Evolutionary conservation across 2,113 vertebrate genomes (phyloP).

Genomic region (Phrynocephalus versicolor): DNA sequence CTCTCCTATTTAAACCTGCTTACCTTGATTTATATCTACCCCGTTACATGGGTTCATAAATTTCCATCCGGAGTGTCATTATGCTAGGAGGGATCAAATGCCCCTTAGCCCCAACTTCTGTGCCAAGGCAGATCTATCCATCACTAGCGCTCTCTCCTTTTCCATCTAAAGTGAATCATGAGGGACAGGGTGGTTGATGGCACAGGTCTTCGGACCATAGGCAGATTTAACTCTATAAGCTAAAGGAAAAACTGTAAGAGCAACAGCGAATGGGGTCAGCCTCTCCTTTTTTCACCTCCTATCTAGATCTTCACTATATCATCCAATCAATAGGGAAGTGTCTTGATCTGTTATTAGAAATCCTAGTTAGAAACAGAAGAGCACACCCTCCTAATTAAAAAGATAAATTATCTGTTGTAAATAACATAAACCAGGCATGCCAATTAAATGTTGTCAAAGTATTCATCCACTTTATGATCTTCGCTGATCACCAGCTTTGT

Average conservation of each 20-base stretch:
- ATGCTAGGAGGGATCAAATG: not conserved
- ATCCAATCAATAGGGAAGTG: not conserved
- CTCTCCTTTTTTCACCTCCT: too few relatives aligned
- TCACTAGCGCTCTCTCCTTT: not conserved
- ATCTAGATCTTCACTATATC: not conserved
- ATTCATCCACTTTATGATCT: not conserved
- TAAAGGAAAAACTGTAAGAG: not conserved
- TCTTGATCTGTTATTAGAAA: not conserved
- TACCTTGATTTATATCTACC: not conserved
- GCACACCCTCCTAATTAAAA: not conserved
- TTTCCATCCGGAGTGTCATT: not conserved
- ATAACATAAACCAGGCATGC: not conserved
- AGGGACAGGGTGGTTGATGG: not conserved
- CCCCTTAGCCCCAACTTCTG: not conserved
- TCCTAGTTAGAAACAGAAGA: not conserved
- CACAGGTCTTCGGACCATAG: not conserved
- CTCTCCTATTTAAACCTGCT: not conserved
- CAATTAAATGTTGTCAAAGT: not conserved
- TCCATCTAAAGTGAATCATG: not conserved
- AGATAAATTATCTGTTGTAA: not conserved
- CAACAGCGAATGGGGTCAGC: too few relatives aligned
- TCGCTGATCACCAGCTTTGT: not conserved
- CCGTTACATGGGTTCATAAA: not conserved
- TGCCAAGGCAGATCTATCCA: not conserved
- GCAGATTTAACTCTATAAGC: not conserved